Evolutionary conservation across 2,888 invertebrate species (phyloP), one percentile per base, ranked within the genome.

Genomic region (Andrena haemorrhoa): DNA sequence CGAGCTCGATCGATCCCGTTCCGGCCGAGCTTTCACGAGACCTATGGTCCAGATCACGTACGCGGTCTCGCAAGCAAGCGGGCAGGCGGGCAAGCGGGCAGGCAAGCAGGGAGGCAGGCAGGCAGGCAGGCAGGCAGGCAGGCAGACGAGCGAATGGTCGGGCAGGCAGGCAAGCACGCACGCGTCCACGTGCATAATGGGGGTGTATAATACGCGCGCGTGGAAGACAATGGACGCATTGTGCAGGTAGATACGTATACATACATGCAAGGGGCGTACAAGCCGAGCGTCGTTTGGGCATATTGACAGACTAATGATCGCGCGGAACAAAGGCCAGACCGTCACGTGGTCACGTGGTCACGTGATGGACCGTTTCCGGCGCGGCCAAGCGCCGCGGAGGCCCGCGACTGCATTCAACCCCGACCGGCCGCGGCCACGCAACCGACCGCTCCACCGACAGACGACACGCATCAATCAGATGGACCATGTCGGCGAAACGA

Each of bases 261-360:
- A 84, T 82, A 79, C 74, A 84, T 65, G 76, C 82, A 74, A 56
- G 84, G 88, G 86, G 88, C 88, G 89, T 88, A 87, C 84, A 88
- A 90, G 85, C 86, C 86, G 89, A 91, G 90, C 93, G 92, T 92
- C 92, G 93, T 93, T 93, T 93, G 90, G 92, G 92, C 93, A 93
- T 93, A 93, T 93, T 93, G 93, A 93, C 93, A 94, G 93, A 93
- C 93, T 94, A 94, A 94, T 93, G 93, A 93, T 93, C 93, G 91
- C 90, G 86, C 87, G 88, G 92, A 93, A 93, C 93, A 93, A 93
- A 93, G 92, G 93, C 92, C 91, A 88, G 90, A 92, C 91, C 91
- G 93, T 93, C 92, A 91, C 92, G 93, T 91, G 92, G 92, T 92
- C 92, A 93, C 92, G 93, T 93, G 93, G 92, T 93, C 91, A 90